A percentile compares a stretch with the other conserved stretches of the same genome.
phyloP scores from a whole-genome alignment of 2,113 vertebrate species.

The Colistium nudipinnis region DNA sequence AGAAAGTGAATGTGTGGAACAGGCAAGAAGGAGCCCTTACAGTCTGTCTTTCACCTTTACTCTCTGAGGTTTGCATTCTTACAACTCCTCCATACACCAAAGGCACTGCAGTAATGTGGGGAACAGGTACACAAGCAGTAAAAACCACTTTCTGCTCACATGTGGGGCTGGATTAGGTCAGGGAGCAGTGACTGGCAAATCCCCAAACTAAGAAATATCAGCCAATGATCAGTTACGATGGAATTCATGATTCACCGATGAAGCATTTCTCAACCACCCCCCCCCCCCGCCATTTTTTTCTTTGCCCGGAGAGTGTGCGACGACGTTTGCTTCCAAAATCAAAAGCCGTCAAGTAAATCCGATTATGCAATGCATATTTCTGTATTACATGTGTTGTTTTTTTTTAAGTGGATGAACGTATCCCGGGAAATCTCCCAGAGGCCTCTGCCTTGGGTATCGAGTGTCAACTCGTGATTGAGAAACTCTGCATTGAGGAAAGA shows the following conservation, averaged over 20 bases:
- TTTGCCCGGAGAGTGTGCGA: constrained; percentile 2
- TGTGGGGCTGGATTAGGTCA: neutral
- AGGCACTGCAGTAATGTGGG: constrained; percentile 69
- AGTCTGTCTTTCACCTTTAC: constrained; percentile 14
- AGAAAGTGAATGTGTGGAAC: constrained; percentile 25
- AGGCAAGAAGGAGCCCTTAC: constrained; percentile 19
- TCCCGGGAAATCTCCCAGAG: neutral
- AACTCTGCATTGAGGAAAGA: constrained; percentile 26
- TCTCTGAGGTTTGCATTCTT: constrained; percentile 24
- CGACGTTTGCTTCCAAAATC: neutral
- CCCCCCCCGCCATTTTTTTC: too few relatives aligned
- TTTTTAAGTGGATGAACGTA: neutral
- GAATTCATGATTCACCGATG: neutral
- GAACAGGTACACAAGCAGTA: constrained; percentile 26
- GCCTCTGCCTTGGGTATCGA: constrained; percentile 1
- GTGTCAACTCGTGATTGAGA: constrained; percentile 21
- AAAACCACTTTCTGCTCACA: neutral
- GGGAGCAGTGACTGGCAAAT: constrained; percentile 11
- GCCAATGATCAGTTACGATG: neutral
- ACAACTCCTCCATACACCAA: constrained; percentile 48
- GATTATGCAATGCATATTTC: neutral
- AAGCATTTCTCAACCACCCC: constrained; percentile 23
- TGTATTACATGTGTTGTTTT: neutral
- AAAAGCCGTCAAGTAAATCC: neutral
- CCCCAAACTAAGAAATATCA: neutral